A percentile compares a stretch with the other conserved stretches of the same genome.
Conservation (phyloP, 2,888 invertebrate species). For the Atethmia centrago region DNA sequence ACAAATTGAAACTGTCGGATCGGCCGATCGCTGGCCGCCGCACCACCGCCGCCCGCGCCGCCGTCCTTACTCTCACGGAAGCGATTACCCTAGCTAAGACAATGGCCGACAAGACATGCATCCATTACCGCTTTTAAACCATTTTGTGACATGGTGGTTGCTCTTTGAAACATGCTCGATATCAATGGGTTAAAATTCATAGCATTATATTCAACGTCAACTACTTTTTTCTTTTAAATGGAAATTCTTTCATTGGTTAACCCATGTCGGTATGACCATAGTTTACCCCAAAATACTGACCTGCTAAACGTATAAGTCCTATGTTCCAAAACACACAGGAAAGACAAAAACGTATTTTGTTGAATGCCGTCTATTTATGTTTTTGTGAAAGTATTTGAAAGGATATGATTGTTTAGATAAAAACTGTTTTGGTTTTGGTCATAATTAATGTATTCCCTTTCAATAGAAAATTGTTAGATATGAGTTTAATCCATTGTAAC, state of each 20-base stretch:
- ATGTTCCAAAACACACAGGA: too few relatives aligned
- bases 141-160: conserved; percentile 76
- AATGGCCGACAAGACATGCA: conserved; percentile 88
- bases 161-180: conserved; percentile 78
- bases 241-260: not conserved
- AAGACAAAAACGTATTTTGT: too few relatives aligned
- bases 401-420: too few relatives aligned
- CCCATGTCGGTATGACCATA: not conserved
- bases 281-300: not conserved
- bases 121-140: conserved; percentile 87
- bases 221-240: conserved; percentile 20
- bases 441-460: too few relatives aligned
- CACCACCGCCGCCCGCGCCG: conserved; percentile 61
- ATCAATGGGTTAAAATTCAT: conserved; percentile 69
- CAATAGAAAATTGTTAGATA: too few relatives aligned
- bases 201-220: conserved; percentile 1
- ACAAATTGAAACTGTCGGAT: conserved; percentile 85
- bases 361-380: too few relatives aligned
- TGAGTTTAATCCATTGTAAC: too few relatives aligned
- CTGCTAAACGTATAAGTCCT: too few relatives aligned
- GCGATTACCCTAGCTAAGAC: conserved; percentile 86
- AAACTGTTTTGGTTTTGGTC: too few relatives aligned
- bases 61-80: conserved; percentile 86
- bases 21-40: conserved; percentile 74
- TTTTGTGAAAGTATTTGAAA: too few relatives aligned